Percentiles rank a stretch among this genome's conserved stretches.
Evolutionary conservation across 2,113 vertebrate genomes (phyloP).

Genomic region (Cercocebus atys): DNA sequence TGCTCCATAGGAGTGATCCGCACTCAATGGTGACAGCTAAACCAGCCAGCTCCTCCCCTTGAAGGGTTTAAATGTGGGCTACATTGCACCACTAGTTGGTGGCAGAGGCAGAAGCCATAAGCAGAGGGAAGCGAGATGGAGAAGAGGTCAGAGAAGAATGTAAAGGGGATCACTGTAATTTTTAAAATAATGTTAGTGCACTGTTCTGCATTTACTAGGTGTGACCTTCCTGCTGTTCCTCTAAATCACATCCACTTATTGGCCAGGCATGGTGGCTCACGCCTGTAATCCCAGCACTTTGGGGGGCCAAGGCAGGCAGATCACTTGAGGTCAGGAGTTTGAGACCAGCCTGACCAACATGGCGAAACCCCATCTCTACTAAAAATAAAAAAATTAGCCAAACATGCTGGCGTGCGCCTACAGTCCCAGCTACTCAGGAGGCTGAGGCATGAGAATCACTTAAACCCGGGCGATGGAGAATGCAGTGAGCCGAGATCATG

Average conservation of each 20-base stretch:
- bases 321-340: no score
- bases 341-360: no score
- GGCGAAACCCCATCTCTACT: no score
- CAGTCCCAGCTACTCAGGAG: no score
- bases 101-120: not conserved
- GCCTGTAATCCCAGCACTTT: no score
- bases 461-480: no score
- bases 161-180: not conserved
- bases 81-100: rapidly evolving
- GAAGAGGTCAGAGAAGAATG: not conserved
- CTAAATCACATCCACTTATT: not conserved
- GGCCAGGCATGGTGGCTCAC: no score
- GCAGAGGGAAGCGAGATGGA: not conserved
- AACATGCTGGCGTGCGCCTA: no score
- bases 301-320: no score
- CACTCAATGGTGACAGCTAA: not conserved
- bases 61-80: not conserved
- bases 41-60: not conserved
- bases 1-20: not conserved
- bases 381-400: no score
- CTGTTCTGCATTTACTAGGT: not conserved
- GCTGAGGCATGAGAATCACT: no score
- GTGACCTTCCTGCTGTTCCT: not conserved
- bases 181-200: rapidly evolving
- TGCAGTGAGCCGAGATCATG: no score